These are phyloP conservation scores for Panthera uncia DNA, from an alignment of 2,113 vertebrate species.

Conservation along the genomic window DNA sequence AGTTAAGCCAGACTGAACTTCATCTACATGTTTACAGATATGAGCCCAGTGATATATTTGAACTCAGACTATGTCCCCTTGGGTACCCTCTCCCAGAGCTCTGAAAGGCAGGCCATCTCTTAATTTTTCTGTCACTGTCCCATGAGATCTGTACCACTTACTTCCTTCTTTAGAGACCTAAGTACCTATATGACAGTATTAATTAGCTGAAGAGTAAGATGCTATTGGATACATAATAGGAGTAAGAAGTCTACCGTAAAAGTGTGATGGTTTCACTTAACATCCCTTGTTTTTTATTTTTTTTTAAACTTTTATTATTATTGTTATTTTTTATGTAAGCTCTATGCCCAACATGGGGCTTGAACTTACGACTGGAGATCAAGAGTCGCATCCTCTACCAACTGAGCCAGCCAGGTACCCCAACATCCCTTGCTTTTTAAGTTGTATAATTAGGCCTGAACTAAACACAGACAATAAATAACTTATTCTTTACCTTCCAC, in stretches of 20 bases:
- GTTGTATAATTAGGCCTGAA: conserved; percentile 1
- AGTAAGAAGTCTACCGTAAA: not conserved
- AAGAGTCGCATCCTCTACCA: not conserved
- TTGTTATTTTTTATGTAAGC: not conserved
- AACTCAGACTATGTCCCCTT: not conserved
- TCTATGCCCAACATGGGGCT: not conserved
- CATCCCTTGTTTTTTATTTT: not conserved
- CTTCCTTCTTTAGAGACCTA: not conserved
- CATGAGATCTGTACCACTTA: not conserved
- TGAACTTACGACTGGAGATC: not conserved
- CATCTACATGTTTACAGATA: not conserved
- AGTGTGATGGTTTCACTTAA: not conserved
- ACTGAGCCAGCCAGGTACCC: not conserved
- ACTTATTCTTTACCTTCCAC: conserved; percentile 93
- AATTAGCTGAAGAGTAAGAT: conserved; percentile 8
- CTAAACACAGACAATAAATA: not conserved
- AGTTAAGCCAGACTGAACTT: not conserved
- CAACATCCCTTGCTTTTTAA: not conserved
- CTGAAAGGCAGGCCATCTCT: conserved; percentile 15
- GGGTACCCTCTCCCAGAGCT: not conserved
- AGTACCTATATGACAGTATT: not conserved
- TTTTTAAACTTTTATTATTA: not conserved
- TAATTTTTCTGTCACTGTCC: not conserved
- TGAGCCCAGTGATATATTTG: not conserved
- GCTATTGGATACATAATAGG: not conserved